phyloP scores from a whole-genome alignment of 1,140 invertebrate genomes.

The Homarus americanus region DNA sequence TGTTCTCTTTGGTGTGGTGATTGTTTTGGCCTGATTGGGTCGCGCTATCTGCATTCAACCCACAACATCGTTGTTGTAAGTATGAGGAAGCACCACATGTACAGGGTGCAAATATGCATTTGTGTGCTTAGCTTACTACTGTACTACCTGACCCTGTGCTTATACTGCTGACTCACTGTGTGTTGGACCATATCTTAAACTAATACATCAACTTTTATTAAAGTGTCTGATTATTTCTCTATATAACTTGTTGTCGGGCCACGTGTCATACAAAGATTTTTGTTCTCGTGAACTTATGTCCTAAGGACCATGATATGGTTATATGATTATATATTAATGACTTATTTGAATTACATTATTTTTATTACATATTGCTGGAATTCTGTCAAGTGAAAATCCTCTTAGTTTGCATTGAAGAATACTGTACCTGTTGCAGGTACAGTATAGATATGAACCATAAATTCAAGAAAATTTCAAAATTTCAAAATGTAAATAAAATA shows the following conservation, averaged over 20 bases:
- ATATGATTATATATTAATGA: no score
- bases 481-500: no score
- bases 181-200: conserved; percentile 27
- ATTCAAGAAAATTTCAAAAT: no score
- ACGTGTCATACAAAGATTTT: no score
- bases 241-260: background rate
- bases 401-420: no score
- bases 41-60: conserved; percentile 26
- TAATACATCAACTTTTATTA: background rate
- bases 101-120: background rate
- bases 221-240: background rate
- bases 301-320: no score
- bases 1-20: conserved; percentile 58
- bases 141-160: conserved; percentile 29
- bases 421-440: no score
- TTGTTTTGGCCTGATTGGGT: conserved; percentile 43
- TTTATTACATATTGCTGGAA: no score
- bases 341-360: no score
- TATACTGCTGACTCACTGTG: conserved; percentile 1
- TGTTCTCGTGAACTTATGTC: no score
- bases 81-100: conserved; percentile 17
- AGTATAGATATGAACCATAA: no score
- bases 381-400: no score
- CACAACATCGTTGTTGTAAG: conserved; percentile 44
- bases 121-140: conserved; percentile 40